These are phyloP conservation scores for Venustaconcha ellipsiformis DNA, from an alignment of 1,140 invertebrate species.

Conservation along the genomic window DNA sequence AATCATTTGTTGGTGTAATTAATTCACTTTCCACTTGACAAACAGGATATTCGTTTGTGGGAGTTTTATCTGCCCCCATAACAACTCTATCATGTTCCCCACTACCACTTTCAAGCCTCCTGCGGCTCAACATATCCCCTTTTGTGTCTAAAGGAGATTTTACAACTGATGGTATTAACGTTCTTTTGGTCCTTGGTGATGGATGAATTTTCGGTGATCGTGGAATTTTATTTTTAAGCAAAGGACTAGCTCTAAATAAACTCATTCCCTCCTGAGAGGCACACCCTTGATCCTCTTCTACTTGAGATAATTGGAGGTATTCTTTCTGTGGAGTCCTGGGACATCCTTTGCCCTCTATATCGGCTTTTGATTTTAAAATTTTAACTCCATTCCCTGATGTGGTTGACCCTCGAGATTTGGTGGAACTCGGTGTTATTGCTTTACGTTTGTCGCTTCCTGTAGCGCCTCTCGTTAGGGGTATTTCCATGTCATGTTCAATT, in stretches of 20 bases:
- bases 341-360: constrained; percentile 37
- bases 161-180: background rate
- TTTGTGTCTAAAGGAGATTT: constrained; percentile 38
- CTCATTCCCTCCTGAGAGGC: constrained; percentile 34
- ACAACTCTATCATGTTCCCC: constrained; percentile 29
- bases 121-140: constrained; percentile 47
- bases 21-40: too few species aligned
- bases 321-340: constrained; percentile 42
- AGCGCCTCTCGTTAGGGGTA: constrained; percentile 45
- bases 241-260: constrained; percentile 56
- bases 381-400: constrained; percentile 36
- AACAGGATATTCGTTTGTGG: constrained; percentile 10
- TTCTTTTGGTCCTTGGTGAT: constrained; percentile 42
- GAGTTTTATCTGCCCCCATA: constrained; percentile 40
- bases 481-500: constrained; percentile 59
- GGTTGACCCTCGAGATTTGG: constrained; percentile 35
- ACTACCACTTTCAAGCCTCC: constrained; percentile 38
- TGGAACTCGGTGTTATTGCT: constrained; percentile 26
- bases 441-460: constrained; percentile 18
- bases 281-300: constrained; percentile 33
- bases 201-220: constrained; percentile 57
- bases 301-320: constrained; percentile 44
- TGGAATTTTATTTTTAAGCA: constrained; percentile 39
- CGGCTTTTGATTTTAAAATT: constrained; percentile 43
- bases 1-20: too few species aligned